phyloP scores from a whole-genome alignment of 1,140 invertebrate species.

The Magallana ariakensis region DNA sequence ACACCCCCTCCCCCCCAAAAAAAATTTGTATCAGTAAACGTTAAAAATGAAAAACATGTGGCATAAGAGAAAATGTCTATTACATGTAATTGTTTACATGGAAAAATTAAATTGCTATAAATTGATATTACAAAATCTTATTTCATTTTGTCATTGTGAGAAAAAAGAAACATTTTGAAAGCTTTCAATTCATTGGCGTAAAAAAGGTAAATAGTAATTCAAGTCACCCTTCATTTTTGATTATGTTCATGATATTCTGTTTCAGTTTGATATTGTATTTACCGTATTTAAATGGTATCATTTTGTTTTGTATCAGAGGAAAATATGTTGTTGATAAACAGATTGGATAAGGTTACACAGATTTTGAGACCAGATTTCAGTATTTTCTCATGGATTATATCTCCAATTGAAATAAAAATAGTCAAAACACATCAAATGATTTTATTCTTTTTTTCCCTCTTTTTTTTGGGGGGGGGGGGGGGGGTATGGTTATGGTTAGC shows the following conservation, averaged over 20 bases:
- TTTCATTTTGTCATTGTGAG: too few species aligned
- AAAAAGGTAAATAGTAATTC: too few species aligned
- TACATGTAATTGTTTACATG: not conserved
- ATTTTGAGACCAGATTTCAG: not conserved
- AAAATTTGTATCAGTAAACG: not conserved
- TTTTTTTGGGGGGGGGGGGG: too few species aligned
- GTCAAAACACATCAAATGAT: not conserved
- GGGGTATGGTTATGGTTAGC: too few species aligned
- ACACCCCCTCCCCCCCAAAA: too few species aligned
- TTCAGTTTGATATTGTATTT: not conserved
- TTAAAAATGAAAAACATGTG: not conserved
- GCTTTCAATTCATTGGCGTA: too few species aligned
- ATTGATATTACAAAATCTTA: too few species aligned
- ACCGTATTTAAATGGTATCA: not conserved
- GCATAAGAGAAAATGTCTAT: not conserved
- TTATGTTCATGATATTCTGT: too few species aligned
- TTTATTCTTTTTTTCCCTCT: too few species aligned
- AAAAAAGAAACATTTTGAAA: too few species aligned
- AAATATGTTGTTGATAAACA: constrained; percentile 1
- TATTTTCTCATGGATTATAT: constrained; percentile 18
- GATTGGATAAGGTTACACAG: not conserved
- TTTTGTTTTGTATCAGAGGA: constrained; percentile 1
- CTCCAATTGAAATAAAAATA: not conserved
- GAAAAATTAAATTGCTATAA: too few species aligned
- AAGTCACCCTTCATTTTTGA: too few species aligned